phyloP scores from a whole-genome alignment of 1,140 invertebrate genomes.

The Anastrepha ludens region DNA sequence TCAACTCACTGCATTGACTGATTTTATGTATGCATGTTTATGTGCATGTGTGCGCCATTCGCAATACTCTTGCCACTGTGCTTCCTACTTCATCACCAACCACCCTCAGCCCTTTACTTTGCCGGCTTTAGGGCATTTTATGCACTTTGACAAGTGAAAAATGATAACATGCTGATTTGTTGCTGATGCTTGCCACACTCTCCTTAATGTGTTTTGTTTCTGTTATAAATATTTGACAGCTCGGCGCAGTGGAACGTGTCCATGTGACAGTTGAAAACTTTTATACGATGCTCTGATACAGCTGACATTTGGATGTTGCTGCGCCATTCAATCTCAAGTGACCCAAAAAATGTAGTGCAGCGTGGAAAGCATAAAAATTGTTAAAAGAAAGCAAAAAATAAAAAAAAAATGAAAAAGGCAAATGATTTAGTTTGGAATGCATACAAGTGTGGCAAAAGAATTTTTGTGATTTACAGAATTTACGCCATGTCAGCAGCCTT shows the following conservation, averaged over 20 bases:
- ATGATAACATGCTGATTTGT: conserved; percentile 45
- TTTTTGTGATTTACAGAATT: background rate
- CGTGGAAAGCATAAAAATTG: background rate
- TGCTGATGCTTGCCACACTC: conserved; percentile 15
- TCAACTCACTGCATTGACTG: too few relatives aligned
- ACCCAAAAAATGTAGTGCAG: conserved; percentile 25
- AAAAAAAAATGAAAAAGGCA: background rate
- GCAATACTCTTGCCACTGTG: too few relatives aligned
- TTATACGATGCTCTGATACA: background rate
- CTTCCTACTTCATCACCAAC: background rate
- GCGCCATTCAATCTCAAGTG: conserved; percentile 31
- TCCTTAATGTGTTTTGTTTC: conserved; percentile 11
- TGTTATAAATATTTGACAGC: conserved; percentile 5
- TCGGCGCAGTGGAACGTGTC: conserved; percentile 1
- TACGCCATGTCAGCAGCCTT: background rate
- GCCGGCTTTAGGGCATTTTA: conserved; percentile 3
- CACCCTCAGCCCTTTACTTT: background rate
- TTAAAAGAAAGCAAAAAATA: background rate
- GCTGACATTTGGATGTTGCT: background rate
- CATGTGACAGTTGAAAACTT: conserved; percentile 10
- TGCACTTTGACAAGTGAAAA: conserved; percentile 41
- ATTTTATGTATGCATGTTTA: background rate
- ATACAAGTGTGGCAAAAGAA: conserved; percentile 18
- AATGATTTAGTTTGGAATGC: conserved; percentile 10
- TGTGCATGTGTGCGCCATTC: background rate